Evolutionary conservation across 2,113 vertebrate species (phyloP).

Genomic region (Choloepus hoffmanni): DNA sequence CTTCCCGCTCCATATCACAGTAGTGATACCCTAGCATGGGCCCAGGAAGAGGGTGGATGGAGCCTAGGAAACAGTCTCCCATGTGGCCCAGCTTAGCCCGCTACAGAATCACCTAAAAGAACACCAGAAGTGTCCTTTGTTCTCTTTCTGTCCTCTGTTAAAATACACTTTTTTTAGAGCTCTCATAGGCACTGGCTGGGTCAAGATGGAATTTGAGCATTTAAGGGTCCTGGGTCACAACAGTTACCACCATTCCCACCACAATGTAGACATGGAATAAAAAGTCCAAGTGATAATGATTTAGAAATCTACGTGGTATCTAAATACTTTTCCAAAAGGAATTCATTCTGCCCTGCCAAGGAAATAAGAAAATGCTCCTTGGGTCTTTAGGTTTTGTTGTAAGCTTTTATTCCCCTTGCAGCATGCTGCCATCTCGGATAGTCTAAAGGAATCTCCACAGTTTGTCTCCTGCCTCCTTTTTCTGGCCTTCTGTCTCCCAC

Average conservation of each 20-base stretch:
- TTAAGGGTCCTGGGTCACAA: background rate
- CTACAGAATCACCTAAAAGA: background rate
- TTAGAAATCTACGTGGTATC: background rate
- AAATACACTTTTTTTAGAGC: background rate
- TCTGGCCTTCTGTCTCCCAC: background rate
- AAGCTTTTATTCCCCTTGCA: background rate
- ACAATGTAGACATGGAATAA: background rate
- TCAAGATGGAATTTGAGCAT: conserved; percentile 5
- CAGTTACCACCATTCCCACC: background rate
- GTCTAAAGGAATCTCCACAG: background rate
- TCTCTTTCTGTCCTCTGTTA: background rate
- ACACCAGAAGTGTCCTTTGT: background rate
- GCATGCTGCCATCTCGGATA: background rate
- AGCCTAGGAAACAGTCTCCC: background rate
- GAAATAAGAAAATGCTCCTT: background rate
- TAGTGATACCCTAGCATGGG: background rate
- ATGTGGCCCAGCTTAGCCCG: background rate
- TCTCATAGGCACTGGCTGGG: background rate
- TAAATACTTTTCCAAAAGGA: background rate
- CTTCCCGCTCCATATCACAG: background rate
- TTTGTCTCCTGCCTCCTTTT: background rate
- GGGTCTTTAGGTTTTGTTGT: background rate
- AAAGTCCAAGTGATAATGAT: background rate
- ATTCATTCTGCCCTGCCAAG: background rate
- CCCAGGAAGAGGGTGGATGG: background rate